Conservation (phyloP, 2,797 vertebrate species). For the Ptychadena robeensis region DNA sequence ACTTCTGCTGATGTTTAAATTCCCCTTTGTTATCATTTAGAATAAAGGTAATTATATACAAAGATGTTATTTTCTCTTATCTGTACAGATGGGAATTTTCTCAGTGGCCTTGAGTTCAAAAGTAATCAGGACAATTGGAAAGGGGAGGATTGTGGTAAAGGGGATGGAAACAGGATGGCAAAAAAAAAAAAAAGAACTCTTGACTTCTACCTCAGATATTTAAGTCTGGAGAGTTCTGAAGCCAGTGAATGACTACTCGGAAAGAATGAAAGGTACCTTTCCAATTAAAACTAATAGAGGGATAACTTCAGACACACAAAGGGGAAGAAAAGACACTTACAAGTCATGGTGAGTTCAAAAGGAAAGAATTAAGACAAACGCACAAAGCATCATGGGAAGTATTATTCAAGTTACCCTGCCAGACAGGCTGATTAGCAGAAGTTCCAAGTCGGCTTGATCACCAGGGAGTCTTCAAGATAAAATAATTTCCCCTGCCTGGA, state of each 20-base stretch:
- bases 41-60: slow-evolving; percentile 4
- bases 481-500: slow-evolving; percentile 79
- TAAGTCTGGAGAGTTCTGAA: slow-evolving; percentile 76
- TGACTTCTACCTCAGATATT: slow-evolving; percentile 76
- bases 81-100: slow-evolving; percentile 36
- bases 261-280: slow-evolving; percentile 80
- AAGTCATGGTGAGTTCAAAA: slow-evolving; percentile 82
- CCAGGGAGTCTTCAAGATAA: slow-evolving; percentile 82
- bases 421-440: slow-evolving; percentile 81
- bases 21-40: slow-evolving; percentile 25
- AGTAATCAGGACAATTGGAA: slow-evolving; percentile 47
- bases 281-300: slow-evolving; percentile 82
- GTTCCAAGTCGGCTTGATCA: slow-evolving; percentile 80
- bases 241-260: slow-evolving; percentile 73
- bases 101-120: slow-evolving; percentile 32
- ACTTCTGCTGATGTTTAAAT: slow-evolving; percentile 20
- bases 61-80: slow-evolving; percentile 32
- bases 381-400: slow-evolving; percentile 81
- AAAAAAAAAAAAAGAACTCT: slow-evolving; percentile 56
- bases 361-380: slow-evolving; percentile 77
- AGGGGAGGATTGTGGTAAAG: slow-evolving; percentile 16
- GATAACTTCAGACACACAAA: slow-evolving; percentile 81
- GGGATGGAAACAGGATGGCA: slow-evolving; percentile 26
- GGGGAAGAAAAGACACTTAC: slow-evolving; percentile 76
- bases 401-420: slow-evolving; percentile 80